Evolutionary conservation across 2,113 vertebrate genomes (phyloP), one percentile per base, ranked within the genome.

Genomic region (Xenotilapia longispinis): DNA sequence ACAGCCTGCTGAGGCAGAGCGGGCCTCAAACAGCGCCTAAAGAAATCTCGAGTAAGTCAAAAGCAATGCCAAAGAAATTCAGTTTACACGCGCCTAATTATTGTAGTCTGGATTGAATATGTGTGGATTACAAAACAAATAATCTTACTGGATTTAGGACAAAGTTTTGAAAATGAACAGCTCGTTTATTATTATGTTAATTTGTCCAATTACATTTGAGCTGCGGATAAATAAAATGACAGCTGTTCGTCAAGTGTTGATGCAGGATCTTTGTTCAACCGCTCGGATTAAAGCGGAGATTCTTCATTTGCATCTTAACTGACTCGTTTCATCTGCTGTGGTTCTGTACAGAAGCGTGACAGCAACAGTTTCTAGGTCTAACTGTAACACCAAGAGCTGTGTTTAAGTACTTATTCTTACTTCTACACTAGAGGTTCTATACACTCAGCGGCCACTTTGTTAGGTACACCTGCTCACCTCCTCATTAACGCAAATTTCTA

Each of bases 191-290:
- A 17, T 17, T 28, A 0, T 75, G 21, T 75, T 47, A 75, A 75
- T 47, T 75, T 75, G 9, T 73, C 0, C 68, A 45, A 17, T 26
- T 73, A 26, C 65, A 26, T 73, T 0, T 73, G 13, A 73, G 21
- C 15, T 2, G 9, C 9, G 5, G 28, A 33, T 15, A 73, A 73
- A 73, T 15, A 73, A 9, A 2, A 6, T 42, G 65, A 6, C 65
- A 26, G 65, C 38, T 45, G 38, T 73, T 45, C 1, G 3, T 26
- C 1, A 45, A 15, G 65, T 45, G 38, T 10, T 73, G 38, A 73
- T 26, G 36, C n/a, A 14, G 63, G n/a, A 42, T 70, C 65, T 70
- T 42, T 70, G 65, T 9, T 2, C 65, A 70, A 23, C 5, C n/a
- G 0, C 7, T 68, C 33, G 7, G 38, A 0, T 68, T 68, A 68